Conservation (phyloP, 1,140 invertebrate genomes). For the Hypothenemus hampei region DNA sequence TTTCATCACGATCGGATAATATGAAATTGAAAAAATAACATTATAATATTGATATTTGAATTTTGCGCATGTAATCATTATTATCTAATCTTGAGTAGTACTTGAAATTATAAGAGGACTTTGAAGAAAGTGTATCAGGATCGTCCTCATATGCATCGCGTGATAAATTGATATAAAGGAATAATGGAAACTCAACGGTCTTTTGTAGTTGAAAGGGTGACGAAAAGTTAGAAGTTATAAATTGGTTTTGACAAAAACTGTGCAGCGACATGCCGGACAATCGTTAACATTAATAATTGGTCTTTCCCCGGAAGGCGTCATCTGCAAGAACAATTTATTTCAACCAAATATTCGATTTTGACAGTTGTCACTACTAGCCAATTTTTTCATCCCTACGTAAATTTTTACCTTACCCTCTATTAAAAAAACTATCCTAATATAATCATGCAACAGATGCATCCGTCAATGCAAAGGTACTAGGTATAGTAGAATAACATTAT, state of each 20-base stretch:
- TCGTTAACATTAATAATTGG: constrained; percentile 11
- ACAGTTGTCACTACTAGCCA: background rate
- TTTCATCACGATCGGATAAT: constrained; percentile 5
- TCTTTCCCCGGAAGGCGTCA: background rate
- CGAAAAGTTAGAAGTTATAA: constrained; percentile 2
- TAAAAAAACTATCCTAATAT: constrained; percentile 6
- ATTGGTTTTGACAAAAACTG: constrained; percentile 6
- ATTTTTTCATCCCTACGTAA: background rate
- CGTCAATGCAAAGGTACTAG: no score
- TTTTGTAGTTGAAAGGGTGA: no score
- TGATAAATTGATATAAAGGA: no score
- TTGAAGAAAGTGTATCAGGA: no score
- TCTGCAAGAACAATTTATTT: constrained; percentile 4
- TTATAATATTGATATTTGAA: no score
- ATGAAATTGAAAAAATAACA: constrained; percentile 4
- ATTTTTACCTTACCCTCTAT: background rate
- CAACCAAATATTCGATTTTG: background rate
- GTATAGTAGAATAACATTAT: constrained; percentile 23
- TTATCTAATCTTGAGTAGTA: no score
- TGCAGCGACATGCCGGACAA: constrained; percentile 4
- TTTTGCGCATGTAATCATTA: no score
- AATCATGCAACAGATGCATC: constrained; percentile 22
- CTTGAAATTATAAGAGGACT: no score
- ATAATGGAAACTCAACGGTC: no score
- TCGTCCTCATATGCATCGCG: no score